Base-by-base conservation (phyloP, 2,888 invertebrate species). In the Lithophane leautieri region DNA sequence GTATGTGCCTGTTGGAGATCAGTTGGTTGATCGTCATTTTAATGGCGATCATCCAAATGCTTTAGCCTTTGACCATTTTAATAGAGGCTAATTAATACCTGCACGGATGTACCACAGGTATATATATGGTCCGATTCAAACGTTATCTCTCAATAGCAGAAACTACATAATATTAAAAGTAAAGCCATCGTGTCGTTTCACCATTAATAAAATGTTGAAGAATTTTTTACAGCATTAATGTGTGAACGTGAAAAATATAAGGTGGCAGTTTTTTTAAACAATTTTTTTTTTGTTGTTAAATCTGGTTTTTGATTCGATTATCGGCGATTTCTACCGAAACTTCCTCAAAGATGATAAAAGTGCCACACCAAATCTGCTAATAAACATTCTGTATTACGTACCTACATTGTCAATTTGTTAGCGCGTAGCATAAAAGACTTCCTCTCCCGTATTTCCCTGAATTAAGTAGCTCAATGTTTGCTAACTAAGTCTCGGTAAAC, bases 401-500 rank as follows among this genome's bases (percentile, higher is more conserved):
- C 82, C 0, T 34, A 34, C 34, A 83, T 86, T 82, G 85, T 81
- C 84, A 89, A 86, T 88, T 88, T 86, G 83, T 85, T 83, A 81
- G 83, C 79, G 82, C 81, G 80, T 86, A 89, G 86, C 89, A 88
- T 88, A 89, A 91, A 90, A 91, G 86, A 82, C 86, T 89, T 87
- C 85, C 86, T 85, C 86, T 86, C 86, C 85, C 79, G 82, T 86
- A 89, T 89, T 89, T 90, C 90, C 90, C 87, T 79, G 90, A 89
- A 91, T 93, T 93, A 94, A 91, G 91, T 91, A 92, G 92, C 92
- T 92, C 90, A 90, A 90, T 93, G 92, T 93, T 94, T 92, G 91
- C 89, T 90, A 92, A 93, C 92, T 92, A 92, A 92, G 93, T 93
- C 94, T 93, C 88, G 84, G 93, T 91, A 95, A 95, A 95, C 94